phyloP scores from a whole-genome alignment of 2,797 vertebrate species.

The Cossypha polioptera region DNA sequence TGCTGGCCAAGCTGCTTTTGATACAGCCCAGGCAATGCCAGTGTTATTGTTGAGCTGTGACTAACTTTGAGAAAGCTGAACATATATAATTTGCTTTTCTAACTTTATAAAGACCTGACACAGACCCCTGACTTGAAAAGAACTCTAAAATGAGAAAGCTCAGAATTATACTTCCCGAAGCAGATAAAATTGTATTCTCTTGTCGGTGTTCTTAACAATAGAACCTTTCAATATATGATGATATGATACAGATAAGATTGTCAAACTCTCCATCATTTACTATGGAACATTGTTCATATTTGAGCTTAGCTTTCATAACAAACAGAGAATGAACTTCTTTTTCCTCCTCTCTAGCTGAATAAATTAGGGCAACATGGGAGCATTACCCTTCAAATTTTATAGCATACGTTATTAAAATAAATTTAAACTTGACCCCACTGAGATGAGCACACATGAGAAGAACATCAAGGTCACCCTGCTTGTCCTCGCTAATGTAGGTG shows the following conservation, averaged over 20 bases:
- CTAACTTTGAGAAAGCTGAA: background rate
- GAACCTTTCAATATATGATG: conserved; percentile 54
- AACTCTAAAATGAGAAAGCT: conserved; percentile 26
- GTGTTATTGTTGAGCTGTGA: background rate
- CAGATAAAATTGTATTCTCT: conserved; percentile 34
- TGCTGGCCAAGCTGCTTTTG: background rate
- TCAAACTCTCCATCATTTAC: conserved; percentile 63
- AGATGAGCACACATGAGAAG: background rate
- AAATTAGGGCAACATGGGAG: background rate
- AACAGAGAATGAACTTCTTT: conserved; percentile 41
- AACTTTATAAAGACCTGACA: background rate
- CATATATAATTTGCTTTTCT: background rate
- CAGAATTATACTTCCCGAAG: conserved; percentile 6
- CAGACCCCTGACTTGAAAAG: background rate
- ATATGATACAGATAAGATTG: conserved; percentile 45
- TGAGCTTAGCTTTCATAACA: conserved; percentile 62
- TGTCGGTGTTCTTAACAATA: conserved; percentile 56
- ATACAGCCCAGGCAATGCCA: background rate
- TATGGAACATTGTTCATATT: conserved; percentile 19
- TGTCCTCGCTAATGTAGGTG: background rate
- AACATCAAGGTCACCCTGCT: background rate
- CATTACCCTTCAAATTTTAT: background rate
- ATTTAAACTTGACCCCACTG: background rate
- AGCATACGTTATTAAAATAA: background rate
- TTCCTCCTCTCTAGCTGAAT: conserved; percentile 26